Conservation (phyloP, 2,113 vertebrate genomes). For the Notiomystis cincta region DNA sequence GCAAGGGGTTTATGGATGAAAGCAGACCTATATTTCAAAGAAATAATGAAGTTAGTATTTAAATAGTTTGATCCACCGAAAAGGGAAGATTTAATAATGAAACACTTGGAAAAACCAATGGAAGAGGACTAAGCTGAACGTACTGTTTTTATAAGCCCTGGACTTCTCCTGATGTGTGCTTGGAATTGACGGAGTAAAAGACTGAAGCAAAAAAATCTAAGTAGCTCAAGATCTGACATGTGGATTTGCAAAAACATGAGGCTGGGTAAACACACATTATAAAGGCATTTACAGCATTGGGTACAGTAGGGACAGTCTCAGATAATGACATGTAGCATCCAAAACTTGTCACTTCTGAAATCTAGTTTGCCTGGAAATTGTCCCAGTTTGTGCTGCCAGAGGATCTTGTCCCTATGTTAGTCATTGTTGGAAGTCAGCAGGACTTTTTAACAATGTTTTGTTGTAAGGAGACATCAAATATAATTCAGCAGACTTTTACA, state of each 20-base stretch:
- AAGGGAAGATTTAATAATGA: background rate
- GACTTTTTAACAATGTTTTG: background rate
- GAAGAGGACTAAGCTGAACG: background rate
- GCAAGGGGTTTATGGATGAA: background rate
- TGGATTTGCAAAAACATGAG: background rate
- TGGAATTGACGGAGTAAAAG: background rate
- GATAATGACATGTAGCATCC: background rate
- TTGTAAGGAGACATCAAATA: background rate
- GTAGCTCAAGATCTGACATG: background rate
- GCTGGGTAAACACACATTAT: background rate
- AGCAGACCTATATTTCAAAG: background rate
- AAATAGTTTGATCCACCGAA: background rate
- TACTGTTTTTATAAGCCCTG: background rate
- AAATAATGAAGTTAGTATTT: background rate
- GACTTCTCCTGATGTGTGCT: background rate
- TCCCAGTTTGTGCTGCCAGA: background rate
- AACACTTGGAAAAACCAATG: background rate
- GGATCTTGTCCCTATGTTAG: background rate
- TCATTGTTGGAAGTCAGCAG: background rate
- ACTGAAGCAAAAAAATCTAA: background rate
- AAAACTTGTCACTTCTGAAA: background rate
- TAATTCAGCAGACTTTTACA: background rate
- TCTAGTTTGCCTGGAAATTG: background rate
- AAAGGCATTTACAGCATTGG: background rate
- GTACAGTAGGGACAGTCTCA: background rate